A percentile compares a stretch with the other conserved stretches of the same genome.
Evolutionary conservation across 2,113 vertebrate species (phyloP).

Genomic region (Phrynosoma blainvillii): DNA sequence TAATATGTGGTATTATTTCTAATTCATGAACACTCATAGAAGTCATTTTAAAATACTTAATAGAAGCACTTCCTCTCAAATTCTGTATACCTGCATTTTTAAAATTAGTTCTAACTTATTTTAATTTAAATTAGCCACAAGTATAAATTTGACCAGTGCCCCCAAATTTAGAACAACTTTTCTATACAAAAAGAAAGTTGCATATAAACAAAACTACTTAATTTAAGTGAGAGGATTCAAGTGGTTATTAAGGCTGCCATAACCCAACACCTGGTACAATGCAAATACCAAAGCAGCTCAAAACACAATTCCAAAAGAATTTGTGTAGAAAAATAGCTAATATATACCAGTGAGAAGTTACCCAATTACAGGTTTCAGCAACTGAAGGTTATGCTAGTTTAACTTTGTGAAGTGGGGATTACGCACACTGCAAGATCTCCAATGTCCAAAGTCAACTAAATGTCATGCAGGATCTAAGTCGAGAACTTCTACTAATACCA

Average conservation of each 20-base stretch:
- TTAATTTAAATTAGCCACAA: background rate
- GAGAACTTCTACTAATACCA: background rate
- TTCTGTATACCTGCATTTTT: slow-evolving; percentile 11
- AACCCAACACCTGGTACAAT: slow-evolving; percentile 37
- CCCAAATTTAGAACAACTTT: slow-evolving; percentile 29
- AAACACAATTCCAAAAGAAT: slow-evolving; percentile 27
- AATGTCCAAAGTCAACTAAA: background rate
- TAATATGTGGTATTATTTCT: background rate
- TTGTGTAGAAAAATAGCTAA: slow-evolving; percentile 32
- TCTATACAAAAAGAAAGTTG: background rate
- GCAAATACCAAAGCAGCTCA: slow-evolving; percentile 47
- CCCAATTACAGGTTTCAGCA: background rate
- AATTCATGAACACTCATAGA: background rate
- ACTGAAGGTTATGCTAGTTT: background rate
- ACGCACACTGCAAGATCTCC: background rate
- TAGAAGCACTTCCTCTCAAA: background rate
- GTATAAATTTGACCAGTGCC: background rate
- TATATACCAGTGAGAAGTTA: slow-evolving; percentile 41
- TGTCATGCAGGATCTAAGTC: background rate
- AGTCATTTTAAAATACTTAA: background rate
- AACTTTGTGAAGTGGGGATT: background rate
- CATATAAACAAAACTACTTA: slow-evolving; percentile 38
- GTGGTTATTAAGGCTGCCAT: background rate
- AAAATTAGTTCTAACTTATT: background rate
- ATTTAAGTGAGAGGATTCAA: slow-evolving; percentile 52